A percentile compares a stretch with the other conserved stretches of the same genome.
Conservation (phyloP, 1,140 invertebrate genomes). For the Leptopilina boulardi region DNA sequence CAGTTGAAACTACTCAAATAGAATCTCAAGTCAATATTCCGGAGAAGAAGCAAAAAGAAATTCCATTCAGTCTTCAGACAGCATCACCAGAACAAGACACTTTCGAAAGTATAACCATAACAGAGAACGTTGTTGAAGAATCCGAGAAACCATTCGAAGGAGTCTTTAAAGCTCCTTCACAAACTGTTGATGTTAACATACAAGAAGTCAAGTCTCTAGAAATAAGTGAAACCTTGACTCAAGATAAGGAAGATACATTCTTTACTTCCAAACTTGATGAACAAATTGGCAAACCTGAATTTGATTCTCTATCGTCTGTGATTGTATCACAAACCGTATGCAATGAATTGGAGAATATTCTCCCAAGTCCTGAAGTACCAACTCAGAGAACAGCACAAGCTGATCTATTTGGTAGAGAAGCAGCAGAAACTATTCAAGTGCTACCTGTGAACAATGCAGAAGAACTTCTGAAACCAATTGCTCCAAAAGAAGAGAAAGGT, state of each 20-base stretch:
- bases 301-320: slow-evolving; percentile 63
- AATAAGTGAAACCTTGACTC: slow-evolving; percentile 71
- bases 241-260: slow-evolving; percentile 69
- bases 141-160: slow-evolving; percentile 66
- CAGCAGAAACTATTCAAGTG: slow-evolving; percentile 59
- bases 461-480: slow-evolving; percentile 46
- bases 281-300: slow-evolving; percentile 58
- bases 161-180: slow-evolving; percentile 61
- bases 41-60: slow-evolving; percentile 53
- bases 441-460: slow-evolving; percentile 50
- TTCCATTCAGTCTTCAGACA: slow-evolving; percentile 52
- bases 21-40: slow-evolving; percentile 68
- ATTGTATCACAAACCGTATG: slow-evolving; percentile 61
- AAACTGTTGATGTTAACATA: slow-evolving; percentile 67
- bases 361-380: slow-evolving; percentile 52
- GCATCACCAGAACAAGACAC: slow-evolving; percentile 66
- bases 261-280: slow-evolving; percentile 46
- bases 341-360: slow-evolving; percentile 58
- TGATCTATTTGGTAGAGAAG: slow-evolving; percentile 56
- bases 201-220: slow-evolving; percentile 69
- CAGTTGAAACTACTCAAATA: slow-evolving; percentile 62
- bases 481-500: slow-evolving; percentile 48
- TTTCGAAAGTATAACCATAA: slow-evolving; percentile 69
- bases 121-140: slow-evolving; percentile 69
- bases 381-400: slow-evolving; percentile 50